These are phyloP conservation scores for Salticus scenicus DNA, from an alignment of 2,888 invertebrate species.

Conservation along the genomic window DNA sequence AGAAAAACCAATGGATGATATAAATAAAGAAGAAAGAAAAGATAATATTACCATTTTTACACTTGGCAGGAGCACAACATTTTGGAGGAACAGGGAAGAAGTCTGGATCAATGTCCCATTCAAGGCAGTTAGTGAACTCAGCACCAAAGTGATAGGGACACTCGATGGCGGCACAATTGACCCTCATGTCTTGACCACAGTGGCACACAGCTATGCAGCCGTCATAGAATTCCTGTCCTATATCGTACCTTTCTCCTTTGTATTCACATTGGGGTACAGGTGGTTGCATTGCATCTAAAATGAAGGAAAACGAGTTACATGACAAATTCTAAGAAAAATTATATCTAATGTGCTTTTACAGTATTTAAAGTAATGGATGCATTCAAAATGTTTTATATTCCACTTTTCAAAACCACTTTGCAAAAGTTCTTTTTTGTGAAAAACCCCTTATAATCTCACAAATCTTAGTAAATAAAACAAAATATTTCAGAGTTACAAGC, in stretches of 20 bases:
- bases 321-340: no score
- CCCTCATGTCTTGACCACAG: slow-evolving; percentile 79
- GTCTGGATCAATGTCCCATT: slow-evolving; percentile 87
- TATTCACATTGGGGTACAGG: slow-evolving; percentile 69
- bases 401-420: no score
- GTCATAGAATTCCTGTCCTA: slow-evolving; percentile 85
- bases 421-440: no score
- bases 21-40: no score
- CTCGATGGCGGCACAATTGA: slow-evolving; percentile 86
- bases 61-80: slow-evolving; percentile 73
- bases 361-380: no score
- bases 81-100: slow-evolving; percentile 73
- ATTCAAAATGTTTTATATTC: no score
- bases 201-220: slow-evolving; percentile 86
- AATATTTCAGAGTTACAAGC: no score
- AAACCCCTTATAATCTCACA: no score
- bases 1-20: no score
- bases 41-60: slow-evolving; percentile 69
- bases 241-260: slow-evolving; percentile 77
- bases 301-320: no score
- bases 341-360: no score
- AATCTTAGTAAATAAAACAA: no score
- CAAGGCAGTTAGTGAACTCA: slow-evolving; percentile 81
- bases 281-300: slow-evolving; percentile 36
- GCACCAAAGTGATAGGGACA: slow-evolving; percentile 90